These are phyloP conservation scores for Hirtodrosophila cameraria DNA, from an alignment of 2,888 invertebrate species.

Conservation along the genomic window DNA sequence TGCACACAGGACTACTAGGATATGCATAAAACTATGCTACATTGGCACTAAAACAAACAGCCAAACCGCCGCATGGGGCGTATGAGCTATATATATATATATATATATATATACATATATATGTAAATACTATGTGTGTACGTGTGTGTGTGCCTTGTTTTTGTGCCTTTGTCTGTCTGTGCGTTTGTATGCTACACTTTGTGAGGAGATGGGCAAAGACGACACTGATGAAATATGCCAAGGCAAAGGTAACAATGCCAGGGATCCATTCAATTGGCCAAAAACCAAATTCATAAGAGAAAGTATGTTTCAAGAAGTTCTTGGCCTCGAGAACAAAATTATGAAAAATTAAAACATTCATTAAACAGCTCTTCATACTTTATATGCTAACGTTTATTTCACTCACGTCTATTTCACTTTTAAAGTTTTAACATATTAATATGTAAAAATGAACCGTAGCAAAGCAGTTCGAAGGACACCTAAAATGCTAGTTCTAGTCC, in stretches of 20 bases:
- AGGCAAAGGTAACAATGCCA: slow-evolving; percentile 58
- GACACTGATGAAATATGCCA: slow-evolving; percentile 58
- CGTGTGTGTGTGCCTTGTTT: slow-evolving; percentile 12
- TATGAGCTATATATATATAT: slow-evolving; percentile 20
- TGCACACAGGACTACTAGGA: slow-evolving; percentile 63
- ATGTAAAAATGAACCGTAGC: slow-evolving; percentile 3
- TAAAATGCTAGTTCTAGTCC: slow-evolving; percentile 6
- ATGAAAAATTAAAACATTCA: no score
- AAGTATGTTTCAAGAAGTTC: not conserved
- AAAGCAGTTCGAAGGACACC: slow-evolving; percentile 13
- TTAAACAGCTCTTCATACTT: no score
- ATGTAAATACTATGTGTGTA: slow-evolving; percentile 25
- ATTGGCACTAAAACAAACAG: slow-evolving; percentile 81
- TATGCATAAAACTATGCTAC: slow-evolving; percentile 80
- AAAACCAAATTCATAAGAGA: slow-evolving; percentile 2
- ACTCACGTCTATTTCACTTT: no score
- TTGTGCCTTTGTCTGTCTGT: slow-evolving; percentile 17
- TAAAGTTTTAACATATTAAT: not conserved
- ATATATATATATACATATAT: slow-evolving; percentile 18
- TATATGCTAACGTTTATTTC: no score
- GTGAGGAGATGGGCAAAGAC: slow-evolving; percentile 56
- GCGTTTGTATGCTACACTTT: slow-evolving; percentile 26
- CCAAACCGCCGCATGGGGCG: slow-evolving; percentile 49
- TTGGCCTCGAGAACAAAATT: not conserved
- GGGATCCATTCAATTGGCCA: slow-evolving; percentile 44